Base-by-base conservation (phyloP, 2,113 vertebrate genomes). In the Oryzias javanicus region DNA sequence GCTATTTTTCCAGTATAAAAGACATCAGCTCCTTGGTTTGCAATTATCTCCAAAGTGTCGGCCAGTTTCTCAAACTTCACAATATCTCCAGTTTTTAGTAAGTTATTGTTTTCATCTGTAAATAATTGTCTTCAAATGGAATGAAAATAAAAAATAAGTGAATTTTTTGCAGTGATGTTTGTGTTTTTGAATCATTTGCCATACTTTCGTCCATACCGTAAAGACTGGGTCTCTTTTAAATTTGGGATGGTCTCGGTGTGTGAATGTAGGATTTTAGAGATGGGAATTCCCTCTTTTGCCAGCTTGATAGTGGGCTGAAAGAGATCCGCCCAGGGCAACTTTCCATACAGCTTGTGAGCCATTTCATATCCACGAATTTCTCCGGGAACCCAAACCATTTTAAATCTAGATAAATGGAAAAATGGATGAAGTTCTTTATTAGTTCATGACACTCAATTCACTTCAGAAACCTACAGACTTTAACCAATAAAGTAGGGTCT, bases 301-400 rank as follows among this genome's bases (percentile, higher is more conserved):
- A 95, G 69, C 0, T 72, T 0, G 14, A 96, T 91, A 67, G 93
- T 90, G 3, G 93, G 94, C 70, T 84, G 54, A 74, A 96, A 94
- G 14, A 95, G 90, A 5, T 56, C 55, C 0, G 85, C 83, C 95
- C 95, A 96, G 0, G 91, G 90, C 52, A 96, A 73, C 59, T 77
- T 92, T 46, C 94, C 94, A 1, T 92, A 91, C 14, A 81, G 89
- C 25, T 2, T 71, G 82, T 96, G 93, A 2, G 91, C 94, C 57
- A 61, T 22, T 15, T 92, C 85, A 1, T 94, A 95, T 17, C 93
- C 93, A 0, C 90, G 90, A 18, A 96, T 79, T 64, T 95, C 94
- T 10, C 94, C 94, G 0, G 94, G 95, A 6, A 96, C 90, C 91
- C 94, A 0, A 94, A 91, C 94, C 94, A 95, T 13, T 83, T 65